Percentiles rank a stretch among this genome's conserved stretches.
phyloP scores from a whole-genome alignment of 1,140 invertebrate genomes.

The Melanaphis sacchari region DNA sequence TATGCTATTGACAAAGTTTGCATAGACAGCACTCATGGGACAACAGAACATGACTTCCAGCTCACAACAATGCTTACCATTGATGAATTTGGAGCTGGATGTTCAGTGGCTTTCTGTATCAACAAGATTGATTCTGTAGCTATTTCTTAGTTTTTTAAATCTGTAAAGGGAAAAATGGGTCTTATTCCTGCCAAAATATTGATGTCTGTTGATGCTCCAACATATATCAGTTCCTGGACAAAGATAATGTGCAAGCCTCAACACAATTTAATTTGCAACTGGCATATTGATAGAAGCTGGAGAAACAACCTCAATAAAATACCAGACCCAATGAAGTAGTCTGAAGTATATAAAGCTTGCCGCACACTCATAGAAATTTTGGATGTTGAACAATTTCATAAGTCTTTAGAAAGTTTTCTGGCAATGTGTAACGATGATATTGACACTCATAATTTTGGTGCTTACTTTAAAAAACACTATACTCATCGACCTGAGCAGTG shows the following conservation, averaged over 20 bases:
- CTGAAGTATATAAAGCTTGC: constrained; percentile 30
- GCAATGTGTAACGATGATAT: constrained; percentile 22
- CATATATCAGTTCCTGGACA: constrained; percentile 24
- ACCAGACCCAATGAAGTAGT: not conserved
- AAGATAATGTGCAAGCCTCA: constrained; percentile 16
- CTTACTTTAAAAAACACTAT: constrained; percentile 26
- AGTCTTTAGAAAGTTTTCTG: constrained; percentile 20
- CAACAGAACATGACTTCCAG: constrained; percentile 8
- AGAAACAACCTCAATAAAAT: constrained; percentile 34
- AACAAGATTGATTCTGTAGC: constrained; percentile 14
- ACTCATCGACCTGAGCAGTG: constrained; percentile 34
- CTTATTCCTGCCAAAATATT: constrained; percentile 37
- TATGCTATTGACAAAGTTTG: constrained; percentile 35
- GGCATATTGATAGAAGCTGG: constrained; percentile 45
- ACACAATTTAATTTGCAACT: constrained; percentile 36
- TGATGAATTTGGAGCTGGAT: constrained; percentile 37
- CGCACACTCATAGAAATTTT: not conserved
- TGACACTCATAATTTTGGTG: constrained; percentile 31
- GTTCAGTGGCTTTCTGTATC: constrained; percentile 28
- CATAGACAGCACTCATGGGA: constrained; percentile 28
- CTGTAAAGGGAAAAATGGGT: constrained; percentile 19
- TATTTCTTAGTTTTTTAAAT: constrained; percentile 13
- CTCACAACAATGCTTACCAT: constrained; percentile 30
- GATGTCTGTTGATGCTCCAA: constrained; percentile 45
- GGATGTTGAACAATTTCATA: not conserved